Conservation (phyloP, 2,797 vertebrate species). For the Pseudochromis fuscus region DNA sequence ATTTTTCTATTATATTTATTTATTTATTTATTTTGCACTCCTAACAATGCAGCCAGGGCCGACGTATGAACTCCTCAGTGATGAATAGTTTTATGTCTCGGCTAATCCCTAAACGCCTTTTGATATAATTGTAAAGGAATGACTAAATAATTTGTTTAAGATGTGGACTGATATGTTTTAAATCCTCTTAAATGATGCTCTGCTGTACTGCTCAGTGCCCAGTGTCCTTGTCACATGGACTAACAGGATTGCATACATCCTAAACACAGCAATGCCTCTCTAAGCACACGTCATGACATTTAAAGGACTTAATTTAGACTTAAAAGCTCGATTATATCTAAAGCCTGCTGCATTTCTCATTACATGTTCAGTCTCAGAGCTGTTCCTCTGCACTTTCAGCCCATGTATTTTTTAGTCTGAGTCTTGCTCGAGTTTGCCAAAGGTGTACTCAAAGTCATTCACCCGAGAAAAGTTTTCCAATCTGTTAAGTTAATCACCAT, state of each 20-base stretch:
- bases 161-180: conserved; percentile 42
- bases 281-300: conserved; percentile 16
- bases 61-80: conserved; percentile 41
- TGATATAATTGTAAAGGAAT: conserved; percentile 55
- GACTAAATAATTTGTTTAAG: conserved; percentile 49
- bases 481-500: conserved; percentile 57
- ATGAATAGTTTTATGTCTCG: conserved; percentile 40
- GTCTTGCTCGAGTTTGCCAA: conserved; percentile 27
- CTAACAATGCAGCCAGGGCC: conserved; percentile 37
- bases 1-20: not conserved
- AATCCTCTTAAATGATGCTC: conserved; percentile 39
- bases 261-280: conserved; percentile 1
- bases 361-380: conserved; percentile 27
- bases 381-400: conserved; percentile 12
- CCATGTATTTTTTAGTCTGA: conserved; percentile 34
- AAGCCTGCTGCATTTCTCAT: conserved; percentile 19
- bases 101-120: conserved; percentile 54
- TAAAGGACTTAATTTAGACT: conserved; percentile 18
- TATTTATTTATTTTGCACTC: conserved; percentile 8
- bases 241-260: conserved; percentile 3
- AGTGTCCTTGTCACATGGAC: conserved; percentile 8
- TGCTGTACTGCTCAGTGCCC: conserved; percentile 8
- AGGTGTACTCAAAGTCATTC: conserved; percentile 49
- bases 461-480: conserved; percentile 43
- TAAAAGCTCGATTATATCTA: conserved; percentile 21